A percentile compares a stretch with the other conserved stretches of the same genome.
Evolutionary conservation across 2,113 vertebrate species (phyloP).

Genomic region (Pseudolaguvia tuberculata): DNA sequence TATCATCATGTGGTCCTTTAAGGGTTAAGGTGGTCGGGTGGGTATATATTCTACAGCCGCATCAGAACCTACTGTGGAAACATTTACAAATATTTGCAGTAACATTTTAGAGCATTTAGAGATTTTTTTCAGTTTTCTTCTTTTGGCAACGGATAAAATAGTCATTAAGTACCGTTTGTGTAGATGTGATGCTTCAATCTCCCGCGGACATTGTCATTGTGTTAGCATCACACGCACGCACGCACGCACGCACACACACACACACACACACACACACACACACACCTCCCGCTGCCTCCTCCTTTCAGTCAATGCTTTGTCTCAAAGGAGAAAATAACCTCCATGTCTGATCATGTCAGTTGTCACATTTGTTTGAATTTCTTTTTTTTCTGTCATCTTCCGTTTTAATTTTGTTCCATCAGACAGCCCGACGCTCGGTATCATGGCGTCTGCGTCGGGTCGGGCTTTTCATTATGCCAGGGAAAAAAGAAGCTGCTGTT

Average conservation of each 20-base stretch:
- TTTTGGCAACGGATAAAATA: no score
- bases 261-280: background rate
- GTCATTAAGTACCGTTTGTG: no score
- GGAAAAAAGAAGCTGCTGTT: constrained; percentile 1
- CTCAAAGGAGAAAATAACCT: constrained; percentile 31
- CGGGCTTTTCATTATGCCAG: constrained; percentile 31
- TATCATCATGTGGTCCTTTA: no score
- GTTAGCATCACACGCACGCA: background rate
- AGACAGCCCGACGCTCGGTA: background rate
- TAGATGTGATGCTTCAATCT: background rate
- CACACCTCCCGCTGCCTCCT: constrained; percentile 9
- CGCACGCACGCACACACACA: background rate
- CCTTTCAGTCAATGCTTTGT: constrained; percentile 1
- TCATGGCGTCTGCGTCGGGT: constrained; percentile 11
- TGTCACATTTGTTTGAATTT: constrained; percentile 38
- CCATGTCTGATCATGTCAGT: constrained; percentile 36
- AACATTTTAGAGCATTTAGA: no score
- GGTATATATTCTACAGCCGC: no score
- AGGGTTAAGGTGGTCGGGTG: no score
- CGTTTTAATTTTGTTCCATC: constrained; percentile 6
- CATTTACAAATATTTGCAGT: no score
- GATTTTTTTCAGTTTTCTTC: no score
- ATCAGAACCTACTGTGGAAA: no score
- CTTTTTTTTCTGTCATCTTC: background rate
- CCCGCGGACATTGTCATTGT: background rate